Evolutionary conservation across 35 echinoderm and acorn worm species (phyloP), one percentile per base, ranked within the genome.

Genomic region (Anneissia japonica): DNA sequence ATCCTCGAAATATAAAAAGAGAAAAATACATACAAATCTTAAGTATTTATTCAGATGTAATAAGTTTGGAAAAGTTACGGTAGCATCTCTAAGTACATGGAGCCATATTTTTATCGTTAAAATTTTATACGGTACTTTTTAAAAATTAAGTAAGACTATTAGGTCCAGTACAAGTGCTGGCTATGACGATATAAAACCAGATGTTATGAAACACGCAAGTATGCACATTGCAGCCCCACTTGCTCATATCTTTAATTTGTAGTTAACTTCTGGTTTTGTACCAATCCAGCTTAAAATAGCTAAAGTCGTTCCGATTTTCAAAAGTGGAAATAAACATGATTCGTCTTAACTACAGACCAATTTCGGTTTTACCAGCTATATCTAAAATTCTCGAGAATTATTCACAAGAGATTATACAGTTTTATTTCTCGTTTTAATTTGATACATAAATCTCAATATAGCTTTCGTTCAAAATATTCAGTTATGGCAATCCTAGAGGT

Each of bases 161-260:
- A 81, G 83, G 72, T 38, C 36, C 38, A 17, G 39, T 45, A 86
- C 34, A 76, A 51, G 40, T 7, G 0, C 29, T 30, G 36, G 80
- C 6, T 46, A 40, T 84, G 81, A 83, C 37, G 7, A 46, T 35
- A 35, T 89, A 23, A 38, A 77, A 14, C 35, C 79, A 29, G 16
- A 74, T 31, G 37, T 87, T 33, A 75, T 94, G 11, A 94, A 86
- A 73, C 11, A 76, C 33, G 87, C 76, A 26, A 55, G 46, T 76
- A 0, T 23, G 19, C 43, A 75, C 13, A 51, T 94, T 46, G 23
- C 29, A 0, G 0, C 4, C 31, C 87, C 92, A 21, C 41, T 90
- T 32, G 76, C 83, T 73, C 74, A 94, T 35, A 80, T 90, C 31
- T 83, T 90, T 76, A 94, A 90, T 78, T 56, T 72, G 1, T 90